phyloP scores from a whole-genome alignment of 2,888 invertebrate species.

The Himalopsyche anomala region DNA sequence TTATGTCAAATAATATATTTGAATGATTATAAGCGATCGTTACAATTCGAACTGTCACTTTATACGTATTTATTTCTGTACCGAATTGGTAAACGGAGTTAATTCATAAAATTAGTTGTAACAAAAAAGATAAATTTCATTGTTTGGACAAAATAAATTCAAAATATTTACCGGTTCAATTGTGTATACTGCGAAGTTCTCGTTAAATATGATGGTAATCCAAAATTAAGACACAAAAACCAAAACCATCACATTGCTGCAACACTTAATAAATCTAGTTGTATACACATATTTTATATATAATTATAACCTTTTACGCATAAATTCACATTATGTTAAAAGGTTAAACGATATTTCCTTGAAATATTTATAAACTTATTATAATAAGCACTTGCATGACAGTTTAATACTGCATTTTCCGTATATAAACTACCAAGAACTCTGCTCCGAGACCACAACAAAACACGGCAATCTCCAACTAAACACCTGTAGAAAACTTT shows the following conservation, averaged over 20 bases:
- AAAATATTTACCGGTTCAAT: not conserved
- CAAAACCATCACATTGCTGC: not conserved
- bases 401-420: not conserved
- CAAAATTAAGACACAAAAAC: conserved; percentile 1
- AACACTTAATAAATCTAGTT: too few relatives aligned
- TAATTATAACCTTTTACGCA: not conserved
- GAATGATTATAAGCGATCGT: too few relatives aligned
- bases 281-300: too few relatives aligned
- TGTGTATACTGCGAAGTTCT: not conserved
- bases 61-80: too few relatives aligned
- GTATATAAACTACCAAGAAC: not conserved
- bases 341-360: not conserved
- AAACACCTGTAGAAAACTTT: not conserved
- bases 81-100: too few relatives aligned
- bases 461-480: not conserved
- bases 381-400: not conserved
- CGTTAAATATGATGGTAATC: not conserved
- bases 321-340: not conserved
- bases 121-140: too few relatives aligned
- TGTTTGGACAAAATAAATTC: not conserved
- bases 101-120: too few relatives aligned
- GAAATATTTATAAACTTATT: not conserved
- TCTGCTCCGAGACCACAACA: not conserved
- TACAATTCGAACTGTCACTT: too few relatives aligned
- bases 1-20: too few relatives aligned